Conservation (phyloP, 2,888 invertebrate species). For the Amblyjoppa proteus region DNA sequence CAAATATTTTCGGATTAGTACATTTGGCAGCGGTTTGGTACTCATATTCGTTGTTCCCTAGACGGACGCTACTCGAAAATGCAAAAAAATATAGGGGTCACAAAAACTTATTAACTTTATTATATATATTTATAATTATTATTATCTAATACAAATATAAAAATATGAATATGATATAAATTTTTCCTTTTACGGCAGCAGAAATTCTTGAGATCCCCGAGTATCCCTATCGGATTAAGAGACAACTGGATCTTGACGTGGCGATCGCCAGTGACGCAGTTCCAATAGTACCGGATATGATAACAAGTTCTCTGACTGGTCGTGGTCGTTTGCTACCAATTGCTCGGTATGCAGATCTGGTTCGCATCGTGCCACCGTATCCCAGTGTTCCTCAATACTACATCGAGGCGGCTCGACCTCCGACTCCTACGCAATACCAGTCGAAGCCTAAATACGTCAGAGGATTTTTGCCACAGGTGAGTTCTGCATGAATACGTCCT, state of each 20-base stretch:
- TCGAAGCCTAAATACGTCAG: background rate
- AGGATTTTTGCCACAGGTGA: conserved; percentile 2
- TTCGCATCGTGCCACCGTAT: background rate
- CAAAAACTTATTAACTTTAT: too few species aligned
- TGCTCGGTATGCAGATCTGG: background rate
- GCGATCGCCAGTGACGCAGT: conserved; percentile 10
- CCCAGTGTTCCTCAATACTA: conserved; percentile 10
- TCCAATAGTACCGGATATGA: conserved; percentile 8
- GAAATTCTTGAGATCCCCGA: background rate
- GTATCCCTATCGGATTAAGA: background rate
- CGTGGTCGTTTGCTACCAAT: background rate
- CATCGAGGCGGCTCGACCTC: background rate
- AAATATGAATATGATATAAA: background rate
- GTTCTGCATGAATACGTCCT: background rate
- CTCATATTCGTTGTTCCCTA: too few species aligned
- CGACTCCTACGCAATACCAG: background rate
- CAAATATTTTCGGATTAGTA: too few species aligned
- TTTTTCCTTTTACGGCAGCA: background rate
- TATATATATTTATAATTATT: too few species aligned
- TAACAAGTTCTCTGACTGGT: conserved; percentile 5
- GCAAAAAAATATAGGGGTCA: too few species aligned
- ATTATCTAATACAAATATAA: background rate
- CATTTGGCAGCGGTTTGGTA: too few species aligned
- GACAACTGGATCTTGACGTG: conserved; percentile 10
- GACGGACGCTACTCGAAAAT: too few species aligned